Conservation (phyloP, 2,888 invertebrate genomes). For the Dicranocentrus wangi region DNA sequence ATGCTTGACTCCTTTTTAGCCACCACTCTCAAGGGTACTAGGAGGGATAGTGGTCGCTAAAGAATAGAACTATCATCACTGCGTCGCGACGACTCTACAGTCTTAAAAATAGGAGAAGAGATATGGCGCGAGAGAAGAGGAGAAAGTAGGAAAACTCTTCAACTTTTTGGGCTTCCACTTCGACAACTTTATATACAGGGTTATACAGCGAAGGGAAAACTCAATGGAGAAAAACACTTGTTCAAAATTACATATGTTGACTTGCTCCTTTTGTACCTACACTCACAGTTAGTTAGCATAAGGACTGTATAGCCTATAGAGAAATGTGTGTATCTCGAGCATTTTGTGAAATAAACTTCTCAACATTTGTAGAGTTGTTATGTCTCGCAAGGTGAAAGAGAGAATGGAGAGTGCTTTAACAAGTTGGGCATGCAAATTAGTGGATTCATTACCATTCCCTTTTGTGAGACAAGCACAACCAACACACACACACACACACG, state of each 20-base stretch:
- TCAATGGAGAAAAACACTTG: constrained; percentile 34
- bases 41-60: constrained; percentile 28
- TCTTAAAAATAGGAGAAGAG: neutral
- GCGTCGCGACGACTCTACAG: neutral
- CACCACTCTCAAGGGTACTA: constrained; percentile 47
- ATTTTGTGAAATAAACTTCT: constrained; percentile 1
- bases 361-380: constrained; percentile 37
- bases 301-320: no score
- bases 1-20: constrained; percentile 48
- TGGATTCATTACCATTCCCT: constrained; percentile 68
- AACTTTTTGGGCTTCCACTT: neutral
- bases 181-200: neutral
- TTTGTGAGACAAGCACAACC: constrained; percentile 19
- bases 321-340: neutral
- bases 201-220: constrained; percentile 19
- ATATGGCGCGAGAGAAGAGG: neutral
- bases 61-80: constrained; percentile 44
- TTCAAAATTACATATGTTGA: constrained; percentile 16
- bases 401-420: constrained; percentile 49
- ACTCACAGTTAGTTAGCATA: no score
- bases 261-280: neutral
- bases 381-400: constrained; percentile 3
- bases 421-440: constrained; percentile 69
- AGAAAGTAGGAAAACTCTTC: constrained; percentile 15
- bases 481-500: no score